phyloP scores from a whole-genome alignment of 2,797 vertebrate species.

The Lemur catta region DNA sequence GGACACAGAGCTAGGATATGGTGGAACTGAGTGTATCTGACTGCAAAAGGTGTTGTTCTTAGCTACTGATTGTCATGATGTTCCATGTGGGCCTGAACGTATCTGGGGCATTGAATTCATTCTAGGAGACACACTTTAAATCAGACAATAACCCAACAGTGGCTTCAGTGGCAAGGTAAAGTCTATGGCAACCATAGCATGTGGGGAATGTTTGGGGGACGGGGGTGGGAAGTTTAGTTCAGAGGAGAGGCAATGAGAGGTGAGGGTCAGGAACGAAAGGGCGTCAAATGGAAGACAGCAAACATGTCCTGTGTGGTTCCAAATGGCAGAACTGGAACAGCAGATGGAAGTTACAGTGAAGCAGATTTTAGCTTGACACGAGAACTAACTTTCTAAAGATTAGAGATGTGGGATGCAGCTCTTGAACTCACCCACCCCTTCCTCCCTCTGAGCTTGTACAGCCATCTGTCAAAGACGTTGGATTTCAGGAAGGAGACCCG shows the following conservation, averaged over 20 bases:
- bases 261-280: constrained; percentile 38
- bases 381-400: constrained; percentile 58
- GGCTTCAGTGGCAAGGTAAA: not conserved
- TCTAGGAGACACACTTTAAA: not conserved
- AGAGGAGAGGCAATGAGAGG: not conserved
- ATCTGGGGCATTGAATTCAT: not conserved
- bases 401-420: constrained; percentile 50
- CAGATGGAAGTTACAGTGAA: constrained; percentile 58
- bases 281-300: constrained; percentile 15
- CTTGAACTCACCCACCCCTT: constrained; percentile 1
- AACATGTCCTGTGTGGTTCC: constrained; percentile 29
- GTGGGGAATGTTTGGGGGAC: not conserved
- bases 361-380: constrained; percentile 58
- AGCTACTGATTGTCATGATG: not conserved
- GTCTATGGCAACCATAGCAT: not conserved
- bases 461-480: constrained; percentile 58
- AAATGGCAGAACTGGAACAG: constrained; percentile 45
- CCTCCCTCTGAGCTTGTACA: not conserved
- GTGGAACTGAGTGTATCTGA: not conserved
- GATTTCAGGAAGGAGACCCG: constrained; percentile 24
- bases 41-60: not conserved
- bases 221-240: not conserved
- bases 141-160: not conserved
- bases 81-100: not conserved
- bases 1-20: not conserved